phyloP scores from a whole-genome alignment of 2,888 invertebrate species.

The Drosophila anceps region DNA sequence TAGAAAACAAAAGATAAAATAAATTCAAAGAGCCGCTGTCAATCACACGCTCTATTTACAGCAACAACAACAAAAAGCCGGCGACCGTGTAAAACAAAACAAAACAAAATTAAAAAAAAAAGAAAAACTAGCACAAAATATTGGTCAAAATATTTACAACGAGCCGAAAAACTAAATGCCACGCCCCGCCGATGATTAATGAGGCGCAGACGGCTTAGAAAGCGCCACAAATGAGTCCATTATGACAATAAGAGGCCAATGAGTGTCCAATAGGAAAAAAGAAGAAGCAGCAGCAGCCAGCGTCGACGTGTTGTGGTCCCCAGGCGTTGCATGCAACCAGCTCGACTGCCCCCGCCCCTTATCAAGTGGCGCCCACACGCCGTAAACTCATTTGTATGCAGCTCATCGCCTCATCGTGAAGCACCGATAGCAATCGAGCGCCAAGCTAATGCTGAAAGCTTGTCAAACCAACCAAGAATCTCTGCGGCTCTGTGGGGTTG shows the following conservation, averaged over 20 bases:
- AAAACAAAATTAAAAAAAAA: slow-evolving; percentile 13
- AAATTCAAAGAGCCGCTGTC: slow-evolving; percentile 52
- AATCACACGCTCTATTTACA: slow-evolving; percentile 82
- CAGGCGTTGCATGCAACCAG: slow-evolving; percentile 33
- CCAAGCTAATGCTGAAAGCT: slow-evolving; percentile 70
- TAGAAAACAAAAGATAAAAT: slow-evolving; percentile 36
- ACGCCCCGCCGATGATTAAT: slow-evolving; percentile 66
- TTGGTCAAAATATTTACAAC: slow-evolving; percentile 79
- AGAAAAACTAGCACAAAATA: slow-evolving; percentile 69
- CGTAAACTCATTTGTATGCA: slow-evolving; percentile 74
- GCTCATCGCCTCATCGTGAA: slow-evolving; percentile 47
- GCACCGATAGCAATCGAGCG: slow-evolving; percentile 54
- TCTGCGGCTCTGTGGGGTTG: slow-evolving; percentile 1
- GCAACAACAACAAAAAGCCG: slow-evolving; percentile 66
- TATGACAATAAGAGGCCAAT: slow-evolving; percentile 41
- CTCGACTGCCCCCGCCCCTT: slow-evolving; percentile 4
- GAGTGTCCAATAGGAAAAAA: slow-evolving; percentile 9
- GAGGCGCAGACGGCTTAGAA: slow-evolving; percentile 61
- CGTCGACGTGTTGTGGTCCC: slow-evolving; percentile 53
- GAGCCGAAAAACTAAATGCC: slow-evolving; percentile 49
- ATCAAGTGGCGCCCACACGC: slow-evolving; percentile 74
- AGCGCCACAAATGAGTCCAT: slow-evolving; percentile 61
- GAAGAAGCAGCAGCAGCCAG: not conserved
- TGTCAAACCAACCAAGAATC: slow-evolving; percentile 52
- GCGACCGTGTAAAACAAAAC: slow-evolving; percentile 58